Conservation (phyloP, 2,888 invertebrate genomes). For the Acronicta aceris region DNA sequence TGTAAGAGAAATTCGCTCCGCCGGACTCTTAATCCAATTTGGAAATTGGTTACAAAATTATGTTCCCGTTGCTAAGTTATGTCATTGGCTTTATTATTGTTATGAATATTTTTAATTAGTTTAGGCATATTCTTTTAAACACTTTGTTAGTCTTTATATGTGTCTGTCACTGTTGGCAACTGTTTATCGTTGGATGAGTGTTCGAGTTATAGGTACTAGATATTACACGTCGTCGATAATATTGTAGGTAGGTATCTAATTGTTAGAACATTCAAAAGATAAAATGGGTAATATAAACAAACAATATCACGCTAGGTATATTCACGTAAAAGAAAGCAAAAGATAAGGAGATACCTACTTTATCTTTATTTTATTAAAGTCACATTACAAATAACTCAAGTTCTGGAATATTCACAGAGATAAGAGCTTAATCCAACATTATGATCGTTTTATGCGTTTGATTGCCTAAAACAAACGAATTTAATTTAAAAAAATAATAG, state of each 20-base stretch:
- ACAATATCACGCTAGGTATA: slow-evolving; percentile 4
- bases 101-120: neutral
- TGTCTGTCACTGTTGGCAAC: slow-evolving; percentile 5
- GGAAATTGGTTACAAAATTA: slow-evolving; percentile 4
- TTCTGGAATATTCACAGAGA: slow-evolving; percentile 15
- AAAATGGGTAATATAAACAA: slow-evolving; percentile 34
- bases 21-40: too few relatives aligned
- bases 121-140: neutral
- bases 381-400: slow-evolving; percentile 7
- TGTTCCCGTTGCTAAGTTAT: slow-evolving; percentile 14
- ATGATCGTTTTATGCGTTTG: neutral
- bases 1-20: too few relatives aligned
- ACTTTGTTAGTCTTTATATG: neutral
- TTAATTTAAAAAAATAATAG: neutral
- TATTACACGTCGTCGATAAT: slow-evolving; percentile 17
- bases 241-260: slow-evolving; percentile 5
- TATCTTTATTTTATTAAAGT: slow-evolving; percentile 22
- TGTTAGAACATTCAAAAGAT: slow-evolving; percentile 27
- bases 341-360: slow-evolving; percentile 15
- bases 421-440: neutral
- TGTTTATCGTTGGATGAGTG: slow-evolving; percentile 3
- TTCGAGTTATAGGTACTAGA: too few relatives aligned
- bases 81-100: slow-evolving; percentile 5
- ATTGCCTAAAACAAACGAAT: slow-evolving; percentile 4
- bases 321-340: slow-evolving; percentile 34